Percentiles rank a stretch among this genome's conserved stretches.
These are phyloP conservation scores for Noctilio leporinus DNA, from an alignment of 2,113 vertebrate species.

Conservation along the genomic window DNA sequence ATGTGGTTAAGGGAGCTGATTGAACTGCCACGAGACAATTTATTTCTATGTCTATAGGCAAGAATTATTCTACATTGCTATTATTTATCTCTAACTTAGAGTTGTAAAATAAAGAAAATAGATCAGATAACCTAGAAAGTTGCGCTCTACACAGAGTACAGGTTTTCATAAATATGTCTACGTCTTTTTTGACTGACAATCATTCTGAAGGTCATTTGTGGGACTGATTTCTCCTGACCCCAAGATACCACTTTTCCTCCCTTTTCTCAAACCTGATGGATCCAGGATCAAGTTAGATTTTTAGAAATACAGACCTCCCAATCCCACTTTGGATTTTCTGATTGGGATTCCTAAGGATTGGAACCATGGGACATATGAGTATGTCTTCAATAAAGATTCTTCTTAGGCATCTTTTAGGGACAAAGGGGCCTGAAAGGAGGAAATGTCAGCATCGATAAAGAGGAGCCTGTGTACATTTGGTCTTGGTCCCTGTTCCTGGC, in stretches of 20 bases:
- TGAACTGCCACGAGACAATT: neutral
- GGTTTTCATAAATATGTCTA: neutral
- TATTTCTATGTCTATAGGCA: neutral
- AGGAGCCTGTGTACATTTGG: neutral
- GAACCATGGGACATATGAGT: neutral
- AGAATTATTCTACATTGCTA: neutral
- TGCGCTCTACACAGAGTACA: neutral
- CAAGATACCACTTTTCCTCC: neutral
- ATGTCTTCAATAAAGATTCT: neutral
- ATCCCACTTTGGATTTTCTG: no score
- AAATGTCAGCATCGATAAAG: neutral
- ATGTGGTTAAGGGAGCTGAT: neutral
- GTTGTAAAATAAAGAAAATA: slow-evolving; percentile 12
- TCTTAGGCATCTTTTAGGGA: neutral
- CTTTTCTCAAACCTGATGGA: neutral
- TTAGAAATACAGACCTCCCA: neutral
- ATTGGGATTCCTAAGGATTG: neutral
- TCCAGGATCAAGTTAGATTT: neutral
- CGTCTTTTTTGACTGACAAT: neutral
- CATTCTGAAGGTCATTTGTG: neutral
- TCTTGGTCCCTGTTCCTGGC: neutral
- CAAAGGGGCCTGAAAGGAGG: neutral
- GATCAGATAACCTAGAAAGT: neutral
- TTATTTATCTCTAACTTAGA: neutral
- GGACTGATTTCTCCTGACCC: neutral